Evolutionary conservation across 2,113 vertebrate genomes (phyloP).

Genomic region (Menura novaehollandiae): DNA sequence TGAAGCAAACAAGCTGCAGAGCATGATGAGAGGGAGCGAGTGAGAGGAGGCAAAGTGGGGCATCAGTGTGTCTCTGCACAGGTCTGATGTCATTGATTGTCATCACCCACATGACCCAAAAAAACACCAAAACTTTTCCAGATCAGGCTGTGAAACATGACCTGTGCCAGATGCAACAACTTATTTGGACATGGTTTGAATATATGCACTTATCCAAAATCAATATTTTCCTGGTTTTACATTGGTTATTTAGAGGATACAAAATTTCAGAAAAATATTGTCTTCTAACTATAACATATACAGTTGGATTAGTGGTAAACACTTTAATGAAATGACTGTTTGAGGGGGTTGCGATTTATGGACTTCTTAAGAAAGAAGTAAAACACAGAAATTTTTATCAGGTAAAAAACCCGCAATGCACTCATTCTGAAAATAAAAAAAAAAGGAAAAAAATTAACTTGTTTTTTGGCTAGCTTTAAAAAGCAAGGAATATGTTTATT

Average conservation of each 20-base stretch:
- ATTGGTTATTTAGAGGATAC: not conserved
- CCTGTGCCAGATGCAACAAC: not conserved
- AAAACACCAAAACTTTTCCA: not conserved
- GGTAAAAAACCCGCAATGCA: not conserved
- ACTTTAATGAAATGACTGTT: not conserved
- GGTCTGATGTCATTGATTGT: not conserved
- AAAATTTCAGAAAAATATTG: not conserved
- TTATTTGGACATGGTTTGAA: not conserved
- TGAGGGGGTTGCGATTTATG: not conserved
- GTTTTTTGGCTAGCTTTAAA: not conserved
- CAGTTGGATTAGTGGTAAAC: not conserved
- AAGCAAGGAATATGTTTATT: not conserved
- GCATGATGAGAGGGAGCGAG: rapidly evolving
- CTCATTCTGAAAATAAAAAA: not conserved
- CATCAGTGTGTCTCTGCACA: rapidly evolving
- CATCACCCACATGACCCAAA: rapidly evolving
- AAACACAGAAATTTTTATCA: not conserved
- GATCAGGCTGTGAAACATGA: not conserved
- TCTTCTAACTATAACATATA: not conserved
- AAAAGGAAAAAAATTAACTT: not conserved
- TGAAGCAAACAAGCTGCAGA: not conserved
- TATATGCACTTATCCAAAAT: not conserved
- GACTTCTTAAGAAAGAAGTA: not conserved
- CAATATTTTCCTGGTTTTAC: not conserved
- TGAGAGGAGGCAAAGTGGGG: rapidly evolving